Conservation (phyloP, 2,888 invertebrate genomes). For the Acanthosoma haemorrhoidale region DNA sequence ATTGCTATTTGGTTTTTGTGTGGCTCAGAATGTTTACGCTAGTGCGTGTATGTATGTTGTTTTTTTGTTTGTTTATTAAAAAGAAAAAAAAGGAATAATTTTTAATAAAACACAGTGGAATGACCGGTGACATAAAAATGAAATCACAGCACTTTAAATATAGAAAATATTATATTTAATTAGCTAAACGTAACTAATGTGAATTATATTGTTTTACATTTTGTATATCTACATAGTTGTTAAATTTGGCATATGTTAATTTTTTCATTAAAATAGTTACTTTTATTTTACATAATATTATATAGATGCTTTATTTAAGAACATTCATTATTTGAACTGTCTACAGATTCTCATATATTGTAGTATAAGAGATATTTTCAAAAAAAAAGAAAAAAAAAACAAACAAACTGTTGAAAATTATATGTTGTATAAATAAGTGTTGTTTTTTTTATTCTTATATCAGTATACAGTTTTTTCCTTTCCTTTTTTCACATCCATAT, state of each 20-base stretch:
- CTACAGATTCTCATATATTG: constrained; percentile 38
- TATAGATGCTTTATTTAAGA: constrained; percentile 39
- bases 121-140: constrained; percentile 27
- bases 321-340: constrained; percentile 37
- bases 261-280: constrained; percentile 35
- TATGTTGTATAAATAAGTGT: constrained; percentile 36
- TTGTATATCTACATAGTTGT: constrained; percentile 37
- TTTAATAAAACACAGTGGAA: constrained; percentile 12
- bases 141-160: constrained; percentile 21
- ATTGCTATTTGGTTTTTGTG: constrained; percentile 2
- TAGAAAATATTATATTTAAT: constrained; percentile 19
- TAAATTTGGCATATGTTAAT: constrained; percentile 38
- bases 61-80: background rate
- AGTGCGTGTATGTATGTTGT: background rate
- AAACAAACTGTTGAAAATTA: constrained; percentile 39
- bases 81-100: too few species aligned
- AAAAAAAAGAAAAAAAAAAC: constrained; percentile 28
- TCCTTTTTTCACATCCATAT: background rate
- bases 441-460: background rate
- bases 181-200: constrained; percentile 23
- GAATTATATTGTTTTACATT: constrained; percentile 33
- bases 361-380: constrained; percentile 39
- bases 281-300: constrained; percentile 37
- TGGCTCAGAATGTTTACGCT: background rate
- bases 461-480: background rate